Evolutionary conservation across 2,113 vertebrate genomes (phyloP).

Genomic region (Hiodon alosoides): DNA sequence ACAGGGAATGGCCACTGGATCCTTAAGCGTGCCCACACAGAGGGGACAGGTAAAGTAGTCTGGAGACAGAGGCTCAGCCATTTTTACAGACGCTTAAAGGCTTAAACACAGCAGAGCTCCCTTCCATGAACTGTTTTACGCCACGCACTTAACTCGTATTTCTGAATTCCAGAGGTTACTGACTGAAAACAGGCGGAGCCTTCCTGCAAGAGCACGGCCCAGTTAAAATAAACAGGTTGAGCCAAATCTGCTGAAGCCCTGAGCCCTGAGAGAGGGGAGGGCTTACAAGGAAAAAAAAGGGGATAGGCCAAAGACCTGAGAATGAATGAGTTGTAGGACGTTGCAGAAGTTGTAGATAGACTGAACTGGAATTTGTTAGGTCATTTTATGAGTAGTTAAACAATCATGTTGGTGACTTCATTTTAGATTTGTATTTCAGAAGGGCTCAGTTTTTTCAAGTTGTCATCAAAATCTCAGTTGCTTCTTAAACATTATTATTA

Average conservation of each 20-base stretch:
- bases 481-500: too few relatives aligned
- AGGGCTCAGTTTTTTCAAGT: too few relatives aligned
- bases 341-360: conserved; percentile 32
- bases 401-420: too few relatives aligned
- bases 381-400: too few relatives aligned
- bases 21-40: conserved; percentile 59
- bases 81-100: conserved; percentile 33
- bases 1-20: conserved; percentile 70
- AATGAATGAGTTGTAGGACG: conserved; percentile 57
- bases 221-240: conserved; percentile 67
- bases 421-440: too few relatives aligned
- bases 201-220: conserved; percentile 57
- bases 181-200: conserved; percentile 68
- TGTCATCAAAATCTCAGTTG: too few relatives aligned
- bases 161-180: conserved; percentile 72
- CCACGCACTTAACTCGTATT: conserved; percentile 60
- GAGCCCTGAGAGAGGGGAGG: conserved; percentile 12
- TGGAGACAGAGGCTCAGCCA: conserved; percentile 63
- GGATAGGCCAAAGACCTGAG: conserved; percentile 34
- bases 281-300: conserved; percentile 16
- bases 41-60: conserved; percentile 69
- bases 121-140: conserved; percentile 47
- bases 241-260: conserved; percentile 41
- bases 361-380: too few relatives aligned
- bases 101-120: conserved; percentile 35